phyloP scores from a whole-genome alignment of 2,113 vertebrate genomes.

The Garra rufa region DNA sequence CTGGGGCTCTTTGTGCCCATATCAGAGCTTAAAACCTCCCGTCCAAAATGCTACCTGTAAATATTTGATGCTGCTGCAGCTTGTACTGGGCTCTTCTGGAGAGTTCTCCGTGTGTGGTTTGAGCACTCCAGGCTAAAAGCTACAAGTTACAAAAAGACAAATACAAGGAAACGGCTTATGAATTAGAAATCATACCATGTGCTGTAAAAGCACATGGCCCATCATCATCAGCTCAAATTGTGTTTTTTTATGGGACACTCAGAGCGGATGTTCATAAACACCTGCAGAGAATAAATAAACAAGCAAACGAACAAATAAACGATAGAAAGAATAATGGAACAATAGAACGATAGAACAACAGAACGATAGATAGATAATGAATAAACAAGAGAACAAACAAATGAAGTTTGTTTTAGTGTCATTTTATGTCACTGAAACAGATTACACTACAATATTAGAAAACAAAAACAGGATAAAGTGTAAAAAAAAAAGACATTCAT shows the following conservation, averaged over 20 bases:
- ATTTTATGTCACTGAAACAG: too few relatives aligned
- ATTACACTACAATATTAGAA: too few relatives aligned
- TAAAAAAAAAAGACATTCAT: too few relatives aligned
- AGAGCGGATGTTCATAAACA: constrained; percentile 24
- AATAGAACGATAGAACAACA: fast-evolving
- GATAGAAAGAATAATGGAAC: neutral
- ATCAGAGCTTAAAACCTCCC: constrained; percentile 37
- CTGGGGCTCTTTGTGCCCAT: constrained; percentile 21
- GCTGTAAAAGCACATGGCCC: constrained; percentile 16
- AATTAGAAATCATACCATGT: constrained; percentile 47
- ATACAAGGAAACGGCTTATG: constrained; percentile 33
- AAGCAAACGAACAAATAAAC: too few relatives aligned
- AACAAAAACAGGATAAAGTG: too few relatives aligned
- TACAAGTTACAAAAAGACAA: constrained; percentile 31
- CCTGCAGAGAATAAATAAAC: too few relatives aligned
- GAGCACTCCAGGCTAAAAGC: constrained; percentile 29
- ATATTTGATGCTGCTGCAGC: constrained; percentile 51
- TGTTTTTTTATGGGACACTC: constrained; percentile 22
- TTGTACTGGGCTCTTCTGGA: constrained; percentile 18
- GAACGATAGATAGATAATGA: too few relatives aligned
- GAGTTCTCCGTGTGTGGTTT: neutral
- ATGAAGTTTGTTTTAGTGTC: too few relatives aligned
- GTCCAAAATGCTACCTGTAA: constrained; percentile 50
- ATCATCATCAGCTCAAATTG: constrained; percentile 16
- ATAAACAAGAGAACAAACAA: too few relatives aligned